Evolutionary conservation across 2,888 invertebrate genomes (phyloP).

Genomic region (Chaetoderma sp.): DNA sequence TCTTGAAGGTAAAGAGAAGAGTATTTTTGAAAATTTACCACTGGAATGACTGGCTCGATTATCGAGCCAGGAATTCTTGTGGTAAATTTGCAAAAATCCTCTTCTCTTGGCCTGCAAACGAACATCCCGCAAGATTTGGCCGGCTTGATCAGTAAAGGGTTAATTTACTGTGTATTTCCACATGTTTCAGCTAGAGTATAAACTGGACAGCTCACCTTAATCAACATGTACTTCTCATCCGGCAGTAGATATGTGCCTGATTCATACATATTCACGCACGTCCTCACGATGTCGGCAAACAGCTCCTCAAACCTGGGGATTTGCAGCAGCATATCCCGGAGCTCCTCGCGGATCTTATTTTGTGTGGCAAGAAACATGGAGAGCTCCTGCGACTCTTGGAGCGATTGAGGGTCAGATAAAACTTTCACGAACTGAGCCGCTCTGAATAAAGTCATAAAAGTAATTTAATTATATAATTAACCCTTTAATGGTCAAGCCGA

Average conservation of each 20-base stretch:
- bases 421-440: slow-evolving; percentile 98
- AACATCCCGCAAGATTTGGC: no score
- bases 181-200: no score
- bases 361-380: slow-evolving; percentile 99
- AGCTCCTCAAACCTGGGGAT: slow-evolving; percentile 89
- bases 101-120: no score
- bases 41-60: no score
- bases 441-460: slow-evolving; percentile 75
- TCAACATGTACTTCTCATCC: slow-evolving; percentile 97
- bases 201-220: slow-evolving; percentile 95
- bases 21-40: no score
- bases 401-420: slow-evolving; percentile 95
- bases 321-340: slow-evolving; percentile 89
- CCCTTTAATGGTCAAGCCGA: no score
- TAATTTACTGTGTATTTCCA: no score
- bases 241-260: slow-evolving; percentile 96
- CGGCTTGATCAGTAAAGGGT: no score
- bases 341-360: slow-evolving; percentile 96
- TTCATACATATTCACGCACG: slow-evolving; percentile 97
- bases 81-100: no score
- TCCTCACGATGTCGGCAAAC: slow-evolving; percentile 96
- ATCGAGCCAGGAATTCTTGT: no score
- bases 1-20: no score
- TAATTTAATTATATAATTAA: no score
- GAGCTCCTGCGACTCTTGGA: slow-evolving; percentile 97